Base-by-base conservation (phyloP, 2,797 vertebrate genomes). In the Typhlichthys eigenmanni region DNA sequence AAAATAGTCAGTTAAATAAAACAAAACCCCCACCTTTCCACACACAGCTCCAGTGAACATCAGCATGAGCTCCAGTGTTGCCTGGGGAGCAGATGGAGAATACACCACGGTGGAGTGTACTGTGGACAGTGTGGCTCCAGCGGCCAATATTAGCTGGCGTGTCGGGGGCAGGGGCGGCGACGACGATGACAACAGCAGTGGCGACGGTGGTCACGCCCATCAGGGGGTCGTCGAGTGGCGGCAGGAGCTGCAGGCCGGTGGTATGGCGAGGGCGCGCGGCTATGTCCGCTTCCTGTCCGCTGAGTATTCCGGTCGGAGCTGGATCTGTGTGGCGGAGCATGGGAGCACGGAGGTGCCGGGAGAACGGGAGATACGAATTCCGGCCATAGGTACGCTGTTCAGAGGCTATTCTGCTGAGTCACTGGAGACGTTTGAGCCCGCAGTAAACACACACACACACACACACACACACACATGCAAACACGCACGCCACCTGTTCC, bases 321-420 rank as follows among this genome's bases (percentile, higher is more conserved):
- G 92, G 66, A 88, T 72, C 61, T 93, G 91, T 68, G 66, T 17
- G 58, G 84, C 89, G 68, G 67, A 85, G 50, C 87, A 91, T 55
- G 69, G 34, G 0, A 82, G 79, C 52, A 69, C 88, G 62, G 54
- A 85, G 62, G 65, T 47, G 62, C 71, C 84, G 16, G 84, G 84
- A 61, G 53, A 57, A 47, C 84, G 74, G 65, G 77, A 77, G 54
- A 77, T 85, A 51, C 58, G 55, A 62, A 76, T 93, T 59, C 84
- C 79, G 5, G 50, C 45, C 38, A 57, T 64, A 43, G 84, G 91
- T 92, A 84, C 0, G 82, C 73, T 60, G 43, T 66, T 64, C 8
- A 12, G 64, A 59, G 29, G 24, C 24, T 53, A 10, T 51, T 7
- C 34, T 14, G 12, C n/a, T 9, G 9, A 0, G n/a, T 29, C 29